Evolutionary conservation across 1,140 invertebrate species (phyloP).

Genomic region (Lepidurus apus): DNA sequence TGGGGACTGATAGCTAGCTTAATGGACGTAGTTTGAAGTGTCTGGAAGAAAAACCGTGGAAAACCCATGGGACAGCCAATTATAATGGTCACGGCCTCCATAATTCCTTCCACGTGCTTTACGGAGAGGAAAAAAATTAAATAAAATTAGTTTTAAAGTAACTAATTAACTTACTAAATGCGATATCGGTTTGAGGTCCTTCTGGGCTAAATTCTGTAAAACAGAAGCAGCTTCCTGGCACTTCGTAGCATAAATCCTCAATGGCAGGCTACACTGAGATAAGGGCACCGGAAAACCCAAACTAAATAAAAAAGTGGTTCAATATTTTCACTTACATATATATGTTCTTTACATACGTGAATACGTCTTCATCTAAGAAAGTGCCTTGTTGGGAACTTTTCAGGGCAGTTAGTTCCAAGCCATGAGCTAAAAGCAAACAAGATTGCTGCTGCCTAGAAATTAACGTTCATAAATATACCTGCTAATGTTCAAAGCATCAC

Average conservation of each 20-base stretch:
- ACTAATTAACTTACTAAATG: conserved; percentile 43
- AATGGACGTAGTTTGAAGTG: conserved; percentile 71
- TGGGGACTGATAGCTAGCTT: conserved; percentile 75
- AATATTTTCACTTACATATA: background rate
- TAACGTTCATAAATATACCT: conserved; percentile 23
- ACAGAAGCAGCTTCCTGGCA: conserved; percentile 51
- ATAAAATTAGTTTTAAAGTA: background rate
- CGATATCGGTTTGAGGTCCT: conserved; percentile 43
- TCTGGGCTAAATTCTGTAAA: conserved; percentile 40
- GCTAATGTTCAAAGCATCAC: conserved; percentile 30
- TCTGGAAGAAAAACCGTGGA: conserved; percentile 84
- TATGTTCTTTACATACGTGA: background rate
- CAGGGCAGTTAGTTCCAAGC: conserved; percentile 61
- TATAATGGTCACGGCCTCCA: conserved; percentile 60
- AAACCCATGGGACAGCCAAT: conserved; percentile 61
- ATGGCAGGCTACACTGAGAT: conserved; percentile 48
- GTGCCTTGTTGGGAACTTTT: conserved; percentile 45
- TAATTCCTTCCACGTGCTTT: conserved; percentile 64
- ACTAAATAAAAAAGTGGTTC: conserved; percentile 23
- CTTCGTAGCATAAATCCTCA: conserved; percentile 49
- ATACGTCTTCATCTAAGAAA: conserved; percentile 44
- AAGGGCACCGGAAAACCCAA: conserved; percentile 26
- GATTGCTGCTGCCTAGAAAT: conserved; percentile 63
- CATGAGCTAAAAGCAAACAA: conserved; percentile 65
- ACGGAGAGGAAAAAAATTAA: conserved; percentile 35